Evolutionary conservation across 2,113 vertebrate species (phyloP).

Genomic region (Trogon melanurus): DNA sequence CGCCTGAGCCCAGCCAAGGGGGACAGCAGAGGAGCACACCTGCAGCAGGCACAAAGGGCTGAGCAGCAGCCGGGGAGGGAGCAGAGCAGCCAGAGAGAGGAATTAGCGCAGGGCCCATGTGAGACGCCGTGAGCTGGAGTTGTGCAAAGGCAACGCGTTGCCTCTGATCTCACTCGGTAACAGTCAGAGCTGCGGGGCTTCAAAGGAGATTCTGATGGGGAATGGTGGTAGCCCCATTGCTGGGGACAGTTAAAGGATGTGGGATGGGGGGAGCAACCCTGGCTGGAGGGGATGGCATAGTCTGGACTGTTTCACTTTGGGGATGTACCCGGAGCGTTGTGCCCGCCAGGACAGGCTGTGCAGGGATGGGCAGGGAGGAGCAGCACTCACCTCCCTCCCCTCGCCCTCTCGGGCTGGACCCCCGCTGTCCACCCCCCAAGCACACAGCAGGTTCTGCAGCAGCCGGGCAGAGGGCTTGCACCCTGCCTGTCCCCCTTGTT

Average conservation of each 20-base stretch:
- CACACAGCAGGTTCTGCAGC: neutral
- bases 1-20: rapidly evolving
- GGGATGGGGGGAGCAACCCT: neutral
- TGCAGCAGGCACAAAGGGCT: neutral
- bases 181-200: neutral
- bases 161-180: neutral
- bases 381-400: neutral
- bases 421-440: rapidly evolving
- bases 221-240: neutral
- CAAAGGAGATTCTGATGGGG: neutral
- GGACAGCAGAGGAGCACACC: neutral
- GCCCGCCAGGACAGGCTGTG: rapidly evolving
- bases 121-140: neutral
- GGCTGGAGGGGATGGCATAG: neutral
- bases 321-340: neutral
- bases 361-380: neutral
- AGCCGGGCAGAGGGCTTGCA: neutral
- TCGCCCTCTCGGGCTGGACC: neutral
- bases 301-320: neutral
- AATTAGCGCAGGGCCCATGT: neutral
- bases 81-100: neutral
- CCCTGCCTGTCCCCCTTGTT: neutral
- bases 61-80: neutral
- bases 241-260: neutral
- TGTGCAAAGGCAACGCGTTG: neutral